These are phyloP conservation scores for Himalopsyche tibetana DNA, from an alignment of 2,888 invertebrate species.

Conservation along the genomic window DNA sequence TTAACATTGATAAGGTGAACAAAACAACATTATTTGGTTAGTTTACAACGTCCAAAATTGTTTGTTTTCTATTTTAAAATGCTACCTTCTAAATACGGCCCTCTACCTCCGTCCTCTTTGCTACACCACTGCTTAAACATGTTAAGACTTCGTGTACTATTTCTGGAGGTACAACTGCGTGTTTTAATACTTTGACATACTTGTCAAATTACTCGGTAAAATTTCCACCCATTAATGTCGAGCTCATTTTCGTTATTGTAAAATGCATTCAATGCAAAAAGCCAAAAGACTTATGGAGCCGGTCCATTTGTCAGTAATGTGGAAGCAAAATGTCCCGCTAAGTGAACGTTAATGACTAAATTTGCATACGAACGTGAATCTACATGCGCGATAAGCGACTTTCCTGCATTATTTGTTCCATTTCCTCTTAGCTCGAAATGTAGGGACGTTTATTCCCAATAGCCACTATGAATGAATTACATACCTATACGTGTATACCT, in stretches of 20 bases:
- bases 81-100: too few relatives aligned
- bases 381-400: constrained; percentile 37
- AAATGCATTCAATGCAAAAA: constrained; percentile 32
- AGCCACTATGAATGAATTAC: not conserved
- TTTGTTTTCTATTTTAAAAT: too few relatives aligned
- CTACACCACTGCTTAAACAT: too few relatives aligned
- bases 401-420: constrained; percentile 40
- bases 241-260: constrained; percentile 3
- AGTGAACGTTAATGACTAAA: constrained; percentile 36
- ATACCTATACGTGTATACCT: too few relatives aligned
- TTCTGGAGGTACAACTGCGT: too few relatives aligned
- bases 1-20: too few relatives aligned
- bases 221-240: not conserved
- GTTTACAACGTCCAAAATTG: too few relatives aligned
- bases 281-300: constrained; percentile 25
- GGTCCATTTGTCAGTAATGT: constrained; percentile 35
- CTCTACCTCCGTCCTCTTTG: too few relatives aligned
- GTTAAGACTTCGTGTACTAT: too few relatives aligned
- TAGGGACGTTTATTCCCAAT: not conserved
- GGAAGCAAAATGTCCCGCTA: constrained; percentile 42
- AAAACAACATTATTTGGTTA: too few relatives aligned
- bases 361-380: constrained; percentile 28
- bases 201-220: constrained; percentile 8
- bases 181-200: not conserved
- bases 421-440: not conserved